These are phyloP conservation scores for Glaucopsyche alexis DNA, from an alignment of 2,888 invertebrate genomes.

Conservation along the genomic window DNA sequence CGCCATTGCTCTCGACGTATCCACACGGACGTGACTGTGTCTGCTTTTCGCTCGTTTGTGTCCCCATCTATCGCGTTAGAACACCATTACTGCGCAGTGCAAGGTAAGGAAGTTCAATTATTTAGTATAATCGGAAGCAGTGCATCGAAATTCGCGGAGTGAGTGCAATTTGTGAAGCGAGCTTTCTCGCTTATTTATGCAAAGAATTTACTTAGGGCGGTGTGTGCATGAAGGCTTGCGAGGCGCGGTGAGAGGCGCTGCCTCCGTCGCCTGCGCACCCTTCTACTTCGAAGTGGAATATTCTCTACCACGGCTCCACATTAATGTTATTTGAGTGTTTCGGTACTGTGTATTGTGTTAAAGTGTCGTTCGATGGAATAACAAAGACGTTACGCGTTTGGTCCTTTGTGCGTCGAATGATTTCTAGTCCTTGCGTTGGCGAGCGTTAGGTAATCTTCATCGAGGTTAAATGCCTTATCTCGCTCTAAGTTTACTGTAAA, in stretches of 20 bases:
- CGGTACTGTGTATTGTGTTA: conserved; percentile 61
- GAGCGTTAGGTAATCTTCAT: conserved; percentile 53
- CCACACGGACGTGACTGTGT: conserved; percentile 75
- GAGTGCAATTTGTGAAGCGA: conserved; percentile 57
- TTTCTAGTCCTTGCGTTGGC: conserved; percentile 54
- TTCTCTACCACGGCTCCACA: conserved; percentile 45
- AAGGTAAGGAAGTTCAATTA: conserved; percentile 72
- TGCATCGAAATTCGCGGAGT: conserved; percentile 59
- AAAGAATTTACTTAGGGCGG: conserved; percentile 76
- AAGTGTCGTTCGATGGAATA: conserved; percentile 50
- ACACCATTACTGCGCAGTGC: conserved; percentile 76
- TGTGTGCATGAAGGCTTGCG: conserved; percentile 70
- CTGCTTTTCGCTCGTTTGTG: conserved; percentile 68
- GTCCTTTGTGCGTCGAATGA: conserved; percentile 62
- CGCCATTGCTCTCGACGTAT: conserved; percentile 76
- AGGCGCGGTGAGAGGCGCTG: conserved; percentile 62
- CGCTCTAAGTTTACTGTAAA: conserved; percentile 41
- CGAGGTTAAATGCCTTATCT: conserved; percentile 59
- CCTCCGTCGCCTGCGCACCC: conserved; percentile 72
- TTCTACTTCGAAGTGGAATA: conserved; percentile 47
- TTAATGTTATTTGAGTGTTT: conserved; percentile 56
- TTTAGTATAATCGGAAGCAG: conserved; percentile 65
- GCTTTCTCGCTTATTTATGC: conserved; percentile 78
- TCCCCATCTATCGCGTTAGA: conserved; percentile 70
- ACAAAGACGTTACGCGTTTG: conserved; percentile 43